phyloP scores from a whole-genome alignment of 2,797 vertebrate species.

The Forpus xanthops region DNA sequence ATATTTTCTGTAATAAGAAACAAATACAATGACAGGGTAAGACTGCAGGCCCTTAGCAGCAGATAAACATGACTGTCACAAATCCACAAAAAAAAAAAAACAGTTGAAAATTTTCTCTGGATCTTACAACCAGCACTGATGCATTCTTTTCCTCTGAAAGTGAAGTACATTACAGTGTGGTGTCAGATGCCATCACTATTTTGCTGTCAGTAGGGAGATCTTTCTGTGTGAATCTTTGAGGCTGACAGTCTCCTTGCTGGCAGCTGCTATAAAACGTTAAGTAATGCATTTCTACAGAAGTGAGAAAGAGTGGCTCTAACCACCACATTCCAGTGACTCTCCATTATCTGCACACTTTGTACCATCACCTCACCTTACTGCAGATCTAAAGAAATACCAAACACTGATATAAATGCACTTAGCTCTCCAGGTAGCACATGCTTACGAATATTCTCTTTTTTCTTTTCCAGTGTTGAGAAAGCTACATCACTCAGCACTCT shows the following conservation, averaged over 20 bases:
- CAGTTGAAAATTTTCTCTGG: neutral
- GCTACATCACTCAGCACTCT: constrained; percentile 70
- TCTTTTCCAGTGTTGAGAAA: constrained; percentile 56
- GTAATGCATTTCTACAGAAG: neutral
- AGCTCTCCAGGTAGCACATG: neutral
- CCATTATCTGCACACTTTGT: neutral
- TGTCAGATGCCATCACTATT: neutral
- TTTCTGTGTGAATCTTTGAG: neutral
- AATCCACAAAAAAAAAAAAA: neutral
- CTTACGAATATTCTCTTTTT: constrained; percentile 39
- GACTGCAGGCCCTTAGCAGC: neutral
- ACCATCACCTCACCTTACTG: neutral
- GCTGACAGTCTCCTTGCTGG: neutral
- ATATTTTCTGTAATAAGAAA: constrained; percentile 65
- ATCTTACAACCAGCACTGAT: neutral
- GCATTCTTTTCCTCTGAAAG: neutral
- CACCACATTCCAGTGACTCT: neutral
- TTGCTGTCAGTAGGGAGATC: neutral
- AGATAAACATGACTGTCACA: neutral
- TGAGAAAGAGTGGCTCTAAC: neutral
- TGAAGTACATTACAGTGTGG: neutral
- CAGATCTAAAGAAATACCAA: neutral
- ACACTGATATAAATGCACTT: neutral
- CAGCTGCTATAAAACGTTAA: neutral
- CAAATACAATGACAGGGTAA: neutral